Base-by-base conservation (phyloP, 2,888 invertebrate species). In the Drosophila eohydei region DNA sequence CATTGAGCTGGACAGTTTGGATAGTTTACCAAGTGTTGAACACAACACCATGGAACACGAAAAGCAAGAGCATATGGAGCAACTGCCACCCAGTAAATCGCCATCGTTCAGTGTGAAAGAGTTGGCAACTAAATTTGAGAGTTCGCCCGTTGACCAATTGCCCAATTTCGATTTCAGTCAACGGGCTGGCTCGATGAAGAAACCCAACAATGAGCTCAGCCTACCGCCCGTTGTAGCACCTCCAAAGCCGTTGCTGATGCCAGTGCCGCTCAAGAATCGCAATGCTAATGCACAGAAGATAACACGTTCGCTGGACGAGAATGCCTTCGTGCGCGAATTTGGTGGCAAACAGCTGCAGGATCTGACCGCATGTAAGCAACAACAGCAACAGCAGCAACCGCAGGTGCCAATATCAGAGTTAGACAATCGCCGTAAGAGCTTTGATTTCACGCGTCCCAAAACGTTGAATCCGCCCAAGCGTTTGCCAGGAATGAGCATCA, bases 231-330 rank as follows among this genome's bases (percentile, higher is more conserved):
- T 61, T 3, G 50, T 62, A 2, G 60, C 43, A 8, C 60, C 79
- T 1, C 46, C 71, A 2, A 77, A 80, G 12, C 70, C 86, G 1
- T 11, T 40, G 34, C 58, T 74, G 34, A 68, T 73, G 62, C 83
- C 81, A 0, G 78, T 77, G 36, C 70, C 83, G 4, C 78, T 88
- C 5, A 89, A 89, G 67, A 89, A 95, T 58, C 93, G 95, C 0
- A 95, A 95, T 86, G 54, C 54, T 11, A 94, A 95, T 74, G 94
- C 95, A 0, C 93, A 93, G 59, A 95, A 95, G 87, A 93, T 93
- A 46, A 95, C 96, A 0, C 93, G 96, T 32, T 96, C 96, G 0
- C 91, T 96, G 61, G 96, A 96, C 91, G 96, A 96, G 83, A 95
- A 95, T 76, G 96, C 95, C 12, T 96, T 96, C 80, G 93, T 95